A percentile compares a stretch with the other conserved stretches of the same genome.
phyloP scores from a whole-genome alignment of 1,140 invertebrate species.

The Ips typographus region DNA sequence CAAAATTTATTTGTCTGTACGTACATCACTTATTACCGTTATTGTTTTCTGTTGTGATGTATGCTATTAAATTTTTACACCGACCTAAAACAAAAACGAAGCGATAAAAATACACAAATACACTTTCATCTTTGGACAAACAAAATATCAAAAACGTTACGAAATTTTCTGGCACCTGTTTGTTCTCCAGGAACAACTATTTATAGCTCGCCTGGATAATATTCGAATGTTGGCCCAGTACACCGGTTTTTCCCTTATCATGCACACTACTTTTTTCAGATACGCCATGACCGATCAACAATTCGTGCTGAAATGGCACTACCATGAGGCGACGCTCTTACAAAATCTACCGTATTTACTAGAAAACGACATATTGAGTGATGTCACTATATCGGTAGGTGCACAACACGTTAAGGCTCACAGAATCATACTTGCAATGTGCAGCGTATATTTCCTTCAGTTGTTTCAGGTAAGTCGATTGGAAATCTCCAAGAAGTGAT shows the following conservation, averaged over 20 bases:
- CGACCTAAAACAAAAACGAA: too few relatives aligned
- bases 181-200: conserved; percentile 48
- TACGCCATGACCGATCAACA: conserved; percentile 58
- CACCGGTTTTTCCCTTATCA: conserved; percentile 43
- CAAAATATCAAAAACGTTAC: conserved; percentile 25
- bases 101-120: not conserved
- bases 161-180: conserved; percentile 50
- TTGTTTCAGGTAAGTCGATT: conserved; percentile 70
- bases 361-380: conserved; percentile 81
- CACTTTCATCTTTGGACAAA: conserved; percentile 8
- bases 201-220: conserved; percentile 51
- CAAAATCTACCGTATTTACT: conserved; percentile 81
- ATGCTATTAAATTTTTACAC: too few relatives aligned
- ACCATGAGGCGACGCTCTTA: conserved; percentile 77
- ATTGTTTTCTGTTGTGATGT: too few relatives aligned
- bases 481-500: not conserved
- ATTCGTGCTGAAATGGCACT: conserved; percentile 77
- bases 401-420: conserved; percentile 78
- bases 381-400: conserved; percentile 85
- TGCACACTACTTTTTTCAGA: conserved; percentile 37
- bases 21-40: too few relatives aligned
- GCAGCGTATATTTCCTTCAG: conserved; percentile 89
- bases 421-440: conserved; percentile 84
- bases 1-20: too few relatives aligned
- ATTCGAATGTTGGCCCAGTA: conserved; percentile 43